Base-by-base conservation (phyloP, 2,888 invertebrate genomes). In the Ichneumon xanthorius region DNA sequence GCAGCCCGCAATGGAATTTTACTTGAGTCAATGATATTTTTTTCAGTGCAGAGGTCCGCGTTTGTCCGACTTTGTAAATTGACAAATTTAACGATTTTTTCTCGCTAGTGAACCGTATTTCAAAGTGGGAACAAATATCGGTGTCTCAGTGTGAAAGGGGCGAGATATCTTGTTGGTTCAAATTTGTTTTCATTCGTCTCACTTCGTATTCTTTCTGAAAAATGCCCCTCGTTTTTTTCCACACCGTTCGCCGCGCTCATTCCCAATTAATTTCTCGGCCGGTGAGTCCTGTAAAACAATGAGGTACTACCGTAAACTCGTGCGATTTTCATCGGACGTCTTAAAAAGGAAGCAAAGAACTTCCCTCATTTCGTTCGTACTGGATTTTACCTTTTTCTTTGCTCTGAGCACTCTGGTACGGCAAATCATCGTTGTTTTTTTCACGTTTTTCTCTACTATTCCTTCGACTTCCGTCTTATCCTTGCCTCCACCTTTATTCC, bases 231-330 rank as follows among this genome's bases (percentile, higher is more conserved):
- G 30, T 45, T 50, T 30, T 22, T 53, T 58, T 77, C 80, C 68
- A 77, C 72, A 80, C 82, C 85, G 58, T 68, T 80, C 76, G 73
- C 50, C 72, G 68, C 76, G 68, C 82, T 82, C 85, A 80, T 82
- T 85, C 68, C 80, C 82, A 80, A 82, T 85, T 82, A 85, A 85
- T 85, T 85, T 82, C 82, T 61, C 68, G 85, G 63, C 77, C 77
- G 77, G 82, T 80, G 48, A 48, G 67, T 76, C 67, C 85, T 80
- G 68, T 80, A 58, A 85, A 85, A 85, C 85, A 85, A 85, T 82
- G 77, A 72, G 67, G 72, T 76, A 63, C 76, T 37, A 19, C 76
- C 65, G 30, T 61, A 82, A 85, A 67, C 72, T 61, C 80, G 67
- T 61, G 68, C 77, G 58, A 77, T 82, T 80, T 73, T 73, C 80